Percentiles rank a stretch among this genome's conserved stretches.
phyloP scores from a whole-genome alignment of 2,113 vertebrate species.

The Sturnira hondurensis region DNA sequence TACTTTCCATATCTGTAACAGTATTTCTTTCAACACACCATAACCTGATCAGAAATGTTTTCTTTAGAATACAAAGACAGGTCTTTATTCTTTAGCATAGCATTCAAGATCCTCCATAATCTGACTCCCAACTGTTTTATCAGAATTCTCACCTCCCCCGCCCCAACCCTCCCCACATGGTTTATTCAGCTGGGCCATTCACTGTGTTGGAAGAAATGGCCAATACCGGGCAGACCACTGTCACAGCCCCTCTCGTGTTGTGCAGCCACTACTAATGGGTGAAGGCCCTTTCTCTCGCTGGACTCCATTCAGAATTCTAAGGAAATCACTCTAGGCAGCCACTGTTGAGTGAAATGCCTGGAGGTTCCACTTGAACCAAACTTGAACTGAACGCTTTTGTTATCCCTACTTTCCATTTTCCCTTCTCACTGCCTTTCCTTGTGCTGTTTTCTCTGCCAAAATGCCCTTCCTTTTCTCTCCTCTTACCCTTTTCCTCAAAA shows the following conservation, averaged over 20 bases:
- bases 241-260: neutral
- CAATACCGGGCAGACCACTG: neutral
- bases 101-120: neutral
- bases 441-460: neutral
- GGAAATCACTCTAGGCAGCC: neutral
- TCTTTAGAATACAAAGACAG: constrained; percentile 33
- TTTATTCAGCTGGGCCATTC: neutral
- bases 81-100: neutral
- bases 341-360: neutral
- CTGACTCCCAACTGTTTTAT: neutral
- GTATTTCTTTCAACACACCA: neutral
- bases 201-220: neutral
- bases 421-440: neutral
- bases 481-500: neutral
- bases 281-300: neutral
- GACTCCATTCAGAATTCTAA: neutral
- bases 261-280: neutral
- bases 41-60: neutral
- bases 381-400: neutral
- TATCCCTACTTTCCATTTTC: neutral
- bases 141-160: neutral
- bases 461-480: neutral
- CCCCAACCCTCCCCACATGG: neutral
- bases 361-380: neutral
- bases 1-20: neutral